Base-by-base conservation (phyloP, 2,797 vertebrate species). In the Euphonia xanthogaster region DNA sequence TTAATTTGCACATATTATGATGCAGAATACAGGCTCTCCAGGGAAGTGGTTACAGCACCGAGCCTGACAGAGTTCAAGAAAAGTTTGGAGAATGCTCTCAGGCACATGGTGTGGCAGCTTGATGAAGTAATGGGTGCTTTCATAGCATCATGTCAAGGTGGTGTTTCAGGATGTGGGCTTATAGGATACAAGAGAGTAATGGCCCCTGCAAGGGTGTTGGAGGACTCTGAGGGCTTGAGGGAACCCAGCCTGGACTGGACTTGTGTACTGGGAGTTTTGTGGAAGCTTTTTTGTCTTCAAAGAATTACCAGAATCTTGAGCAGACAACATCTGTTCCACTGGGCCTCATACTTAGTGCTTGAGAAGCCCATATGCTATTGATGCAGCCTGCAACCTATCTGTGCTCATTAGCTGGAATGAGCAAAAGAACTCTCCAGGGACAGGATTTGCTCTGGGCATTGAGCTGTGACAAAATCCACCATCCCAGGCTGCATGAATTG, bases 281-380 rank as follows among this genome's bases (percentile, higher is more conserved):
- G 15, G 58, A 68, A 86, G 31, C 11, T 27, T 58, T 57, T 37
- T 2, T 25, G 13, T 44, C 9, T 53, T 57, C 25, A 47, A 80
- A 28, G 42, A 68, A 65, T 48, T 57, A 17, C 5, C 21, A 58
- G 44, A 55, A 53, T 40, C 33, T 45, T 53, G 20, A 65, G 14
- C 31, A 70, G 65, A 48, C 9, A 14, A 11, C 11, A 13, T 31
- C 48, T 58, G 45, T 28, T 78, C 12, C 24, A 9, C 20, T 31
- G 50, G 13, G 6, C 23, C 42, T 86, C 0, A 0, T 60, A 37
- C 23, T 40, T 17, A 39, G 2, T 11, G 51, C 12, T 65, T 44
- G 60, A 70, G 68, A 65, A 82, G 4, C 6, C 13, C 8, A 2
- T 66, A 10, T 44, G 12, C 37, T 72, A 76, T 37, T 70, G 30